Conservation (phyloP, 2,888 invertebrate genomes). For the Exocentrus adspersus region DNA sequence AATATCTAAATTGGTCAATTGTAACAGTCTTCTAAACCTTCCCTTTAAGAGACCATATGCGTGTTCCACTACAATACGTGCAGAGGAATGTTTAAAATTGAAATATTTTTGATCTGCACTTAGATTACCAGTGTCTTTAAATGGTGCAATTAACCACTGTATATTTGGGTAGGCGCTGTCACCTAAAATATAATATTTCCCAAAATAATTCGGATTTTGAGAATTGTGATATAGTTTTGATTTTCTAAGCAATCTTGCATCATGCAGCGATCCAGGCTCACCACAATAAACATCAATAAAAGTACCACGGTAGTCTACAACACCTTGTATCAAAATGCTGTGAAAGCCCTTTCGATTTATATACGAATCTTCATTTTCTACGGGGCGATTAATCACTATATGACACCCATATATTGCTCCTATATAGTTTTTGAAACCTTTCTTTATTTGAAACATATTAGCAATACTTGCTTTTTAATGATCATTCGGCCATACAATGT, state of each 20-base stretch:
- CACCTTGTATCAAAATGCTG: conserved; percentile 45
- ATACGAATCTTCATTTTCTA: conserved; percentile 33
- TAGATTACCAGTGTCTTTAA: conserved; percentile 46
- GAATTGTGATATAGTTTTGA: neutral
- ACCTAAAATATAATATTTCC: conserved; percentile 35
- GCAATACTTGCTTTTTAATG: neutral
- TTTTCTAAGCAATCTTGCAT: neutral
- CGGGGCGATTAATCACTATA: conserved; percentile 41
- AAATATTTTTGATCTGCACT: conserved; percentile 45
- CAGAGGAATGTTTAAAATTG: conserved; percentile 46
- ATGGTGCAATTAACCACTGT: conserved; percentile 47
- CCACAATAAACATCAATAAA: conserved; percentile 13
- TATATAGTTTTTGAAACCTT: conserved; percentile 24
- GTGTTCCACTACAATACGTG: conserved; percentile 48
- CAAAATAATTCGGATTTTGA: conserved; percentile 24
- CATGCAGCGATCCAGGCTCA: neutral
- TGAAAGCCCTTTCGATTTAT: conserved; percentile 39
- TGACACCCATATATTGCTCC: conserved; percentile 45
- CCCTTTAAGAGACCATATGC: neutral
- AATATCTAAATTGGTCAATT: neutral
- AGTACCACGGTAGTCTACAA: conserved; percentile 43
- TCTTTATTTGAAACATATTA: neutral
- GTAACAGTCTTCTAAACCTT: neutral
- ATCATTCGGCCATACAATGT: neutral
- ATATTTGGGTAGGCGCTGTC: conserved; percentile 47